Evolutionary conservation across 2,113 vertebrate species (phyloP), one percentile per base, ranked within the genome.

Genomic region (Sebastes schlegelii): DNA sequence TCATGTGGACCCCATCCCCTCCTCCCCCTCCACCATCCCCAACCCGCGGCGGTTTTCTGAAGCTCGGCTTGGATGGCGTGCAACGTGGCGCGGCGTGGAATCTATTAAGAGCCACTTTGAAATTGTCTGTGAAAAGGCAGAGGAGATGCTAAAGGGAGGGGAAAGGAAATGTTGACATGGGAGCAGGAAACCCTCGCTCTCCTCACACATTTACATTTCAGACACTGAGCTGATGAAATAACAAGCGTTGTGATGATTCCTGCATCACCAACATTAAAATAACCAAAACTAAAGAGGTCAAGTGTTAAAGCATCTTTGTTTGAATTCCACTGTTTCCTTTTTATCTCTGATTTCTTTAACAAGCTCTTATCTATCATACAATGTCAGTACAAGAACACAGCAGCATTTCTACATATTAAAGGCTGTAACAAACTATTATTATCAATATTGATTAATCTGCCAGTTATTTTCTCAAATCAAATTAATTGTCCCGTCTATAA

Each of bases 91-190:
- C 26, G 54, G 79, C 42, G 42, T 74, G 49, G 65, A 66, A 80
- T 63, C 62, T 76, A 65, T 70, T 79, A 85, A 80, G 42, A 57
- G 45, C 6, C 60, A n/a, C 80, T 80, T 78, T 84, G 63, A 80
- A 86, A 84, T 58, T 45, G 62, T 11, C 60, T 80, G 74, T 57
- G 34, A 72, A 82, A 77, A 66, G 51, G 55, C 49, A 52, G 62
- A 57, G 40, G 45, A 57, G 40, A 77, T 45, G 26, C 26, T 54
- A 14, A 71, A 75, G 19, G 42, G 34, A 70, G 48, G 57, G 43
- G 48, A 78, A 79, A 19, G n/a, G 19, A 81, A 70, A 68, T 68
- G 45, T 46, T 40, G 14, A 40, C 63, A 68, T 51, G 8, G 26
- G 40, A 78, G 73, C 67, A 67, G 61, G 55, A 34, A 69, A 51